These are phyloP conservation scores for Sarcophaga variegata DNA, from an alignment of 2,888 invertebrate genomes.

Conservation along the genomic window DNA sequence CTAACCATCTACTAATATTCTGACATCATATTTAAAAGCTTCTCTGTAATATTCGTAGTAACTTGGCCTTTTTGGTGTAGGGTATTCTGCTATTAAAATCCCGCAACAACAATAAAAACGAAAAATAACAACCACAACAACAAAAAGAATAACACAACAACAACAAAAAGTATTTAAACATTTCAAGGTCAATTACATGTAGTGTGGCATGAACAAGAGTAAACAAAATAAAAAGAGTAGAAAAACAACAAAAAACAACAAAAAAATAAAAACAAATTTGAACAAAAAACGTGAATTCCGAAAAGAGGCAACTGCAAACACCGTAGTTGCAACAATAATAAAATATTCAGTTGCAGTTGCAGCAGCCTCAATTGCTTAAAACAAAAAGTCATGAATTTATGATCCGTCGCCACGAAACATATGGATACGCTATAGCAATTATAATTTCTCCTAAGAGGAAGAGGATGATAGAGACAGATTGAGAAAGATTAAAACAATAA, in stretches of 20 bases:
- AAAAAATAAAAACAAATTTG: conserved; percentile 6
- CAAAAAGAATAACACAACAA: conserved; percentile 6
- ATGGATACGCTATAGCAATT: too few relatives aligned
- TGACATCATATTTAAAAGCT: neutral
- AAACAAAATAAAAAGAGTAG: conserved; percentile 38
- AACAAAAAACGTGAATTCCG: neutral
- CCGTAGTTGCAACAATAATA: neutral
- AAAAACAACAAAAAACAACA: neutral
- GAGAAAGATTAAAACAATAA: too few relatives aligned
- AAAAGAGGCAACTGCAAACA: conserved; percentile 11
- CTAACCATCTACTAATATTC: too few relatives aligned
- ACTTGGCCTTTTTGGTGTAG: conserved; percentile 7
- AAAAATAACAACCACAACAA: conserved; percentile 16
- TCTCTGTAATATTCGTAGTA: neutral
- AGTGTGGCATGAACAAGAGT: conserved; percentile 46
- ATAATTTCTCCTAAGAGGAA: too few relatives aligned
- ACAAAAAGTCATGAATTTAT: neutral
- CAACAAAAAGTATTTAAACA: conserved; percentile 57
- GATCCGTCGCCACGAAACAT: too few relatives aligned
- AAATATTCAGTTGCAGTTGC: conserved; percentile 23
- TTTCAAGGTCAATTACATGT: conserved; percentile 66
- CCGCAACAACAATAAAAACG: conserved; percentile 26
- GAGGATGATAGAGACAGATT: too few relatives aligned
- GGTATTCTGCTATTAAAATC: conserved; percentile 27
- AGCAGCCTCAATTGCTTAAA: conserved; percentile 45